These are phyloP conservation scores for Amphipyra berbera DNA, from an alignment of 2,888 invertebrate genomes.

Conservation along the genomic window DNA sequence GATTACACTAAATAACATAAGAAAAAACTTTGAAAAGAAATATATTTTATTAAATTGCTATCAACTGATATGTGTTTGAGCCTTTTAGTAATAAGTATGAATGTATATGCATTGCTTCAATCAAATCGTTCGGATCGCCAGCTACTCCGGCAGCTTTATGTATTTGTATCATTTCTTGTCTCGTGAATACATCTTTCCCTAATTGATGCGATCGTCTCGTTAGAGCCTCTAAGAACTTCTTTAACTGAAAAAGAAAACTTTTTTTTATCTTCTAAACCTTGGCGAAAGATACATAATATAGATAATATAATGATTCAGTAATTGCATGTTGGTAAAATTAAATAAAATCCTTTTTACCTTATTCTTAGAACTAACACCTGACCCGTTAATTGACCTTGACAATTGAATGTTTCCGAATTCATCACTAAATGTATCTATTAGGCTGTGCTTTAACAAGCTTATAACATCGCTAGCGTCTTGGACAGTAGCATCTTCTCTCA, in stretches of 20 bases:
- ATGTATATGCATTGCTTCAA: slow-evolving; percentile 95
- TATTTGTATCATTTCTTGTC: slow-evolving; percentile 93
- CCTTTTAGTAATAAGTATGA: slow-evolving; percentile 96
- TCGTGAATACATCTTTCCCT: slow-evolving; percentile 93
- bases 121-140: slow-evolving; percentile 92
- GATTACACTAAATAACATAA: no score
- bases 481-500: slow-evolving; percentile 94
- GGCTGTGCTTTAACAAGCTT: slow-evolving; percentile 94
- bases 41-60: slow-evolving; percentile 71
- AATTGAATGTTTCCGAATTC: slow-evolving; percentile 91
- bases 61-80: slow-evolving; percentile 92
- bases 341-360: slow-evolving; percentile 79
- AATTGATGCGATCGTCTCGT: slow-evolving; percentile 91
- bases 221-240: slow-evolving; percentile 92
- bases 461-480: slow-evolving; percentile 96
- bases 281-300: no score
- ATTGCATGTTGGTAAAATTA: no score
- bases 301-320: no score
- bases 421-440: slow-evolving; percentile 94
- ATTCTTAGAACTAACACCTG: slow-evolving; percentile 92
- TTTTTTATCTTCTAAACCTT: no score
- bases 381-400: slow-evolving; percentile 92
- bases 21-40: slow-evolving; percentile 4
- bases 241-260: slow-evolving; percentile 87
- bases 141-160: slow-evolving; percentile 91